phyloP scores from a whole-genome alignment of 1,140 invertebrate genomes.

The Chironomus tepperi region DNA sequence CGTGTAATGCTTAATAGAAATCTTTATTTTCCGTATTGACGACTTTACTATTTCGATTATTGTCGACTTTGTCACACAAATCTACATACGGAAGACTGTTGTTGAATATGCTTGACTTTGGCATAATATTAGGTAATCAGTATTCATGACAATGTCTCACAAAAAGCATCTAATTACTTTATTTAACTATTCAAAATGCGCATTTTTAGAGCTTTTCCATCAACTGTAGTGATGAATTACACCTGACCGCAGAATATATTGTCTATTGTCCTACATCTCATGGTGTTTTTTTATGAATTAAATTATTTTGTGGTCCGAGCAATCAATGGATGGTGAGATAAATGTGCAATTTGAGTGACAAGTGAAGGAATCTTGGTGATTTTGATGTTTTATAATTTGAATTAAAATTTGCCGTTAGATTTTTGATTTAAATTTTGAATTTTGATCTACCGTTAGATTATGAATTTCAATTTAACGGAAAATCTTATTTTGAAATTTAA shows the following conservation, averaged over 20 bases:
- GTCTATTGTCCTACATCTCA: neutral
- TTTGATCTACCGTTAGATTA: too few species aligned
- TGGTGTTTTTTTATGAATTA: neutral
- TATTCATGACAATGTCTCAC: neutral
- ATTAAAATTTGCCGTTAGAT: too few species aligned
- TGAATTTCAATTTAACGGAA: too few species aligned
- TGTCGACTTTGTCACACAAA: neutral
- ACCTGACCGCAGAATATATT: neutral
- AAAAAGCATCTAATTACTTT: slow-evolving; percentile 2
- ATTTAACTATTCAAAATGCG: neutral
- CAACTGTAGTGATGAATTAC: neutral
- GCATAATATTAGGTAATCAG: neutral
- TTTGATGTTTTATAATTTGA: too few species aligned
- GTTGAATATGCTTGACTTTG: neutral
- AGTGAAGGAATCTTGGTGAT: too few species aligned
- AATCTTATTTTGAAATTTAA: too few species aligned
- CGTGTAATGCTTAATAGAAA: neutral
- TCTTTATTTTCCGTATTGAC: neutral
- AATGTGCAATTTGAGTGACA: too few species aligned
- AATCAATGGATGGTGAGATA: too few species aligned
- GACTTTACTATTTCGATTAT: too few species aligned
- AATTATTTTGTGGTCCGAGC: too few species aligned
- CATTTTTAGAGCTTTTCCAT: neutral
- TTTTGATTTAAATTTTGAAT: too few species aligned
- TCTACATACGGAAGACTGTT: neutral